phyloP scores from a whole-genome alignment of 2,113 vertebrate genomes.

The Microcebus jonahi region DNA sequence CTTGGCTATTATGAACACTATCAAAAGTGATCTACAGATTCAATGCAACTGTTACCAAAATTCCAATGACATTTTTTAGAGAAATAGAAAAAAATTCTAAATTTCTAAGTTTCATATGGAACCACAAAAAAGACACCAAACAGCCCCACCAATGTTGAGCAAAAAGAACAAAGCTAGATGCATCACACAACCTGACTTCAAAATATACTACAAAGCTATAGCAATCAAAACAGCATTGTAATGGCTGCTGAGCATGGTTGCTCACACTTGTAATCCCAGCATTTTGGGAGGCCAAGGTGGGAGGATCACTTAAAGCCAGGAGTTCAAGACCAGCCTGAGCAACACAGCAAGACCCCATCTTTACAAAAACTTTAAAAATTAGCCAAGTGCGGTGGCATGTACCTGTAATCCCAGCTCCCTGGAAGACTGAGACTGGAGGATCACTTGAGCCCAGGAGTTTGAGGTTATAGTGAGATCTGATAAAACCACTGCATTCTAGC shows the following conservation, averaged over 20 bases:
- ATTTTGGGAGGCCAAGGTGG: no score
- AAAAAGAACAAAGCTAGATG: background rate
- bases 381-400: no score
- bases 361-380: no score
- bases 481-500: no score
- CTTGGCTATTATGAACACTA: background rate
- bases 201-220: background rate
- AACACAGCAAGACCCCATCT: no score
- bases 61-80: background rate
- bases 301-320: no score
- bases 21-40: background rate
- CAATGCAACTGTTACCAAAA: background rate
- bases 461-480: no score
- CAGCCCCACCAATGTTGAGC: background rate
- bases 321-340: no score
- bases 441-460: no score
- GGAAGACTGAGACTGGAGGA: no score
- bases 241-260: background rate
- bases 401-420: no score
- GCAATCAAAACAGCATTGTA: background rate
- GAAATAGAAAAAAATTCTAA: background rate
- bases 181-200: background rate
- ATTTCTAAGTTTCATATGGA: background rate
- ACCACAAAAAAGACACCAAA: background rate
- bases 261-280: no score